A percentile compares a stretch with the other conserved stretches of the same genome.
Evolutionary conservation across 1,140 invertebrate genomes (phyloP).

Genomic region (Chrysoperla carnea): DNA sequence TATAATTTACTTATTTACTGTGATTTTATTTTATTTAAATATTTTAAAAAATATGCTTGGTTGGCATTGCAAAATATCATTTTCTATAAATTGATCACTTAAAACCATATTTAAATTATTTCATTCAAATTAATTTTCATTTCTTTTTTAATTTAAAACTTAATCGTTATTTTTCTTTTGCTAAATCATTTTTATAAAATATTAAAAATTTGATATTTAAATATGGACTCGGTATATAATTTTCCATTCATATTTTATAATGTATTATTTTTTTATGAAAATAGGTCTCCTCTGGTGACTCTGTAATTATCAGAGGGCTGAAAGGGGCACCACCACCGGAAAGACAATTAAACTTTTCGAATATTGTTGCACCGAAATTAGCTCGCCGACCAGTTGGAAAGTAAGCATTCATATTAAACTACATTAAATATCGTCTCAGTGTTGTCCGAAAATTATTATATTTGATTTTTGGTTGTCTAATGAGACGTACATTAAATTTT

Average conservation of each 20-base stretch:
- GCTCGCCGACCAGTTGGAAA: conserved; percentile 52
- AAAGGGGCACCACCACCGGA: conserved; percentile 79
- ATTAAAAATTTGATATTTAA: neutral
- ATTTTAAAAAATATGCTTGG: neutral
- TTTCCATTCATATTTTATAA: neutral
- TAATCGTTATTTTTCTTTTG: neutral
- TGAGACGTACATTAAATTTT: neutral
- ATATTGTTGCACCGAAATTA: conserved; percentile 82
- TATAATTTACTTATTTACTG: too few species aligned
- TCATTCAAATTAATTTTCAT: neutral
- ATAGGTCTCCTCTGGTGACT: conserved; percentile 79
- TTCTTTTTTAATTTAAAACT: neutral
- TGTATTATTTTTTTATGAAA: too few species aligned
- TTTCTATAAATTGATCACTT: neutral
- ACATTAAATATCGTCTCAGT: neutral
- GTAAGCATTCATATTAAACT: conserved; percentile 22
- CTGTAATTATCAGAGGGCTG: conserved; percentile 66
- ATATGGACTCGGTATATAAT: neutral
- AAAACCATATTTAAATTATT: neutral
- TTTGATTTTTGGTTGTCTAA: neutral
- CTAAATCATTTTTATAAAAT: neutral
- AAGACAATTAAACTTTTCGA: conserved; percentile 74
- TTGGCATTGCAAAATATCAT: neutral
- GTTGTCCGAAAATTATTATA: neutral
- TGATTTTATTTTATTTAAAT: too few species aligned